Conservation (phyloP, 1,140 invertebrate species). For the Brachionus rubens region DNA sequence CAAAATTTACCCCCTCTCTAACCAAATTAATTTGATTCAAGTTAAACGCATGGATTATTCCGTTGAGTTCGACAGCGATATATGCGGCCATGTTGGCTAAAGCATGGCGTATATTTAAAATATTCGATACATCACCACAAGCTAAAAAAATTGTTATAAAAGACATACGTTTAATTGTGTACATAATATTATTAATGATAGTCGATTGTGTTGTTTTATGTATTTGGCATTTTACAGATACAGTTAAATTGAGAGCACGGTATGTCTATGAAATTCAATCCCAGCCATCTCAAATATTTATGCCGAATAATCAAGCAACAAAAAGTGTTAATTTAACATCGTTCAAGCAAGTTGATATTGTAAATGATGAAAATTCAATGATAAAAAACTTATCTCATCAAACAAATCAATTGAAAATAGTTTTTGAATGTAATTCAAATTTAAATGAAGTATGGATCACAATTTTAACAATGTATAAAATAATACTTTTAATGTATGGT, state of each 20-base stretch:
- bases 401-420: slow-evolving; percentile 28
- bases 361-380: neutral
- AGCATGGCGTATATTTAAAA: slow-evolving; percentile 51
- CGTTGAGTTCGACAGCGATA: slow-evolving; percentile 48
- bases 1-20: neutral
- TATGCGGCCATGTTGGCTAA: slow-evolving; percentile 52
- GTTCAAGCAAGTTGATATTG: no score
- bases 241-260: slow-evolving; percentile 47
- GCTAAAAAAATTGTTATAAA: slow-evolving; percentile 51
- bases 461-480: slow-evolving; percentile 50
- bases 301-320: neutral
- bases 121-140: slow-evolving; percentile 50
- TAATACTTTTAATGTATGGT: slow-evolving; percentile 49
- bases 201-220: slow-evolving; percentile 49
- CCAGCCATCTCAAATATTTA: neutral
- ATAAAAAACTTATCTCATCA: slow-evolving; percentile 39
- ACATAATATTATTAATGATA: slow-evolving; percentile 48
- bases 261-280: slow-evolving; percentile 29
- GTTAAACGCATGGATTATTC: slow-evolving; percentile 49
- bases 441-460: slow-evolving; percentile 49
- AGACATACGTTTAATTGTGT: slow-evolving; percentile 50
- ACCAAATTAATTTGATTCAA: slow-evolving; percentile 46
- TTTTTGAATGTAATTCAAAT: slow-evolving; percentile 49
- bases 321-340: neutral
- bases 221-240: slow-evolving; percentile 51